Conservation (phyloP, 1,140 invertebrate species). For the Pemphigus obesinymphae region DNA sequence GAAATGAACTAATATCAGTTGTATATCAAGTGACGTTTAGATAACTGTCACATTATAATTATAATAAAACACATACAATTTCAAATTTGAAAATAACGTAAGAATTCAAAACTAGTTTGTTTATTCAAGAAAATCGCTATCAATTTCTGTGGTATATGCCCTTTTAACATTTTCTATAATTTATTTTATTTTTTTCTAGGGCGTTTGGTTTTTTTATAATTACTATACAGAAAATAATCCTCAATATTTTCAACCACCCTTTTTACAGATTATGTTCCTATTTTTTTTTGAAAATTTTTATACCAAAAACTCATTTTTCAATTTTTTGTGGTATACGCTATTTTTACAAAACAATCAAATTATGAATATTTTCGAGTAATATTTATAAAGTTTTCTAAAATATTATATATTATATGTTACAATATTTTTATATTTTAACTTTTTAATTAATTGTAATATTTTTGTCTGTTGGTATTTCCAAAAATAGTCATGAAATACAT, state of each 20-base stretch:
- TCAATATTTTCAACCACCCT: background rate
- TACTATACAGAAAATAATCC: constrained; percentile 3
- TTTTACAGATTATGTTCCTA: background rate
- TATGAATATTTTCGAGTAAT: too few relatives aligned
- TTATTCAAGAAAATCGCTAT: background rate
- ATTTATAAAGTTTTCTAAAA: too few relatives aligned
- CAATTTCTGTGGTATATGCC: background rate
- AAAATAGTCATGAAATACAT: too few relatives aligned
- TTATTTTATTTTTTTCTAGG: background rate
- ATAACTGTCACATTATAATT: background rate
- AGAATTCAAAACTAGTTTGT: background rate
- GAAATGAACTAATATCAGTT: background rate
- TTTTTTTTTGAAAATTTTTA: background rate
- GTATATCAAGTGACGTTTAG: background rate
- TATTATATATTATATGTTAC: too few relatives aligned
- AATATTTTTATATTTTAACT: too few relatives aligned
- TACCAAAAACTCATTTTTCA: background rate
- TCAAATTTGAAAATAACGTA: background rate
- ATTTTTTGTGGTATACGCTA: background rate
- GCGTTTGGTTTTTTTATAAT: background rate
- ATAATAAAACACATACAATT: background rate
- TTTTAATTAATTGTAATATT: too few relatives aligned
- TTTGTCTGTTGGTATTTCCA: too few relatives aligned
- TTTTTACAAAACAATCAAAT: background rate
- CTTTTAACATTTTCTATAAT: background rate